A percentile compares a stretch with the other conserved stretches of the same genome.
Conservation (phyloP, 2,888 invertebrate genomes). For the Netelia virgata region DNA sequence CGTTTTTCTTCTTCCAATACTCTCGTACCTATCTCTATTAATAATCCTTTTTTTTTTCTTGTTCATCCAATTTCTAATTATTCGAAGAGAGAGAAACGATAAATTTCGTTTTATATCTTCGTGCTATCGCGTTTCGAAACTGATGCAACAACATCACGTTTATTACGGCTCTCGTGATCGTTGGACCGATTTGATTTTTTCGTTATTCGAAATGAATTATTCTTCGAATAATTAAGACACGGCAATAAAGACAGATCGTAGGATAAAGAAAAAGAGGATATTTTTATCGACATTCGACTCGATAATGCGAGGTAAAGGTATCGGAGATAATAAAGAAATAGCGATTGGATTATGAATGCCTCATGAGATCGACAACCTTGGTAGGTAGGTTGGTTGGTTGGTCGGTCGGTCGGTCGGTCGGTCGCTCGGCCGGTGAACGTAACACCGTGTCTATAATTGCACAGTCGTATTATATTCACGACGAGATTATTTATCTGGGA, state of each 20-base stretch:
- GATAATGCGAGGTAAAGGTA: not conserved
- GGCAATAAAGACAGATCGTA: not conserved
- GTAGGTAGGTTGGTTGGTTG: not conserved
- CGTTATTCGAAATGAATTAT: too few species aligned
- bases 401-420: too few species aligned
- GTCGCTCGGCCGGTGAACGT: constrained; percentile 7
- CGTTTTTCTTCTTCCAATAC: constrained; percentile 18
- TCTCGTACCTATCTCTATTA: constrained; percentile 27
- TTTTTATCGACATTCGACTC: not conserved
- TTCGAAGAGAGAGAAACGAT: constrained; percentile 21
- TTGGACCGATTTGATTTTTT: not conserved
- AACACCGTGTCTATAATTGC: constrained; percentile 31
- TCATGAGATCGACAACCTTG: constrained; percentile 47
- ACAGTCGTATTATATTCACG: not conserved
- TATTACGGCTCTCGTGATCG: not conserved
- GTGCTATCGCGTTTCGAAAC: constrained; percentile 22
- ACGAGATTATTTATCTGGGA: too few species aligned
- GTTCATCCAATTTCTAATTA: constrained; percentile 35
- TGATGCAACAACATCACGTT: constrained; percentile 4
- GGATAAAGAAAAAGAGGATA: not conserved
- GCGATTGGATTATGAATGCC: not conserved
- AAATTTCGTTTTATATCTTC: constrained; percentile 17
- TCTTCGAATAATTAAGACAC: too few species aligned
- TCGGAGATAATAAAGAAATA: constrained; percentile 2
- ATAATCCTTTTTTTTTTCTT: constrained; percentile 35